Evolutionary conservation across 2,797 vertebrate genomes (phyloP).

Genomic region (Poeciliopsis gracilis): DNA sequence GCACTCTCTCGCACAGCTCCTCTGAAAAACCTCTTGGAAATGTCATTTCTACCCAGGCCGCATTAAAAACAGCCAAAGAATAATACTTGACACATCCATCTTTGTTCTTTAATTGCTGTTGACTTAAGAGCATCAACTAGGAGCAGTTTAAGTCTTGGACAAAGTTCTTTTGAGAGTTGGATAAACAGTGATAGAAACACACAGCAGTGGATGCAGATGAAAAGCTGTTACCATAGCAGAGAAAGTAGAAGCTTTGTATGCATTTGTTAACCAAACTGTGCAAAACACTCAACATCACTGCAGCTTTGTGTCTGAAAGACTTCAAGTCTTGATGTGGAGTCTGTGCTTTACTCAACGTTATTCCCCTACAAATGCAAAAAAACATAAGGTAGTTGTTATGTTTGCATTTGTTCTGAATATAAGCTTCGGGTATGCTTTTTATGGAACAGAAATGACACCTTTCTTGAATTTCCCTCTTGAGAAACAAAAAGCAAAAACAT

Average conservation of each 20-base stretch:
- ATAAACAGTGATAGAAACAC: slow-evolving; percentile 17
- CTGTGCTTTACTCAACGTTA: slow-evolving; percentile 16
- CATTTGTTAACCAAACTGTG: slow-evolving; percentile 31
- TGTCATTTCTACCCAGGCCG: not conserved
- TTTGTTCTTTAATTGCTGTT: slow-evolving; percentile 7
- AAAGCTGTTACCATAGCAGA: slow-evolving; percentile 16
- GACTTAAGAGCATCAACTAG: slow-evolving; percentile 7
- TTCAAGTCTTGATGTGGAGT: slow-evolving; percentile 32
- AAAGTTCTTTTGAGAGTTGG: not conserved
- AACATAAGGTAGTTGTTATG: slow-evolving; percentile 4
- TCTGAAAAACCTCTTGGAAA: slow-evolving; percentile 6
- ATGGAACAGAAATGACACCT: not conserved
- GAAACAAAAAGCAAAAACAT: slow-evolving; percentile 7
- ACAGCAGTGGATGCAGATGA: not conserved
- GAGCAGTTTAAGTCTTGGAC: not conserved
- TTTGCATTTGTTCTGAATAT: slow-evolving; percentile 5
- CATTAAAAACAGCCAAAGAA: not conserved
- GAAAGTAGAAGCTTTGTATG: slow-evolving; percentile 29
- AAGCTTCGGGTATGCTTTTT: not conserved
- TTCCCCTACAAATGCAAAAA: slow-evolving; percentile 23
- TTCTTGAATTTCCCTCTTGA: slow-evolving; percentile 4
- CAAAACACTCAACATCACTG: slow-evolving; percentile 18
- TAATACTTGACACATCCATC: not conserved
- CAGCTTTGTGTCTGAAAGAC: slow-evolving; percentile 21
- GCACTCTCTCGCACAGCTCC: not conserved